Evolutionary conservation across 1,140 invertebrate species (phyloP).

Genomic region (Conopomorpha cramerella): DNA sequence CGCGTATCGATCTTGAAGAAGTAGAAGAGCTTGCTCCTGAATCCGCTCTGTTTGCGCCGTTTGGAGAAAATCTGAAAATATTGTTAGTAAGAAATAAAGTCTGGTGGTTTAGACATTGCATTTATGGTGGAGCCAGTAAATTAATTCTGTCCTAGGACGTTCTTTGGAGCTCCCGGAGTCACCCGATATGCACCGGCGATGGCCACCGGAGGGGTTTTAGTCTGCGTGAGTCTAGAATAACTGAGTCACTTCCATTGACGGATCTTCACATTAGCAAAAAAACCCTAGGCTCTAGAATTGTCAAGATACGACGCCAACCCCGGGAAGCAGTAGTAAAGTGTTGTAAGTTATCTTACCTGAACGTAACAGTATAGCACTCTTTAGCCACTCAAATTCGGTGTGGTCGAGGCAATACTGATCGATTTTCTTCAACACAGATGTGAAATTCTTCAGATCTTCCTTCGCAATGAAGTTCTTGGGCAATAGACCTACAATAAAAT

Average conservation of each 20-base stretch:
- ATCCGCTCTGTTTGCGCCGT: conserved; percentile 67
- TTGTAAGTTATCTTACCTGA: conserved; percentile 71
- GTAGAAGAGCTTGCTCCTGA: conserved; percentile 78
- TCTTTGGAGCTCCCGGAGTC: no score
- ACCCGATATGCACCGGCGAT: no score
- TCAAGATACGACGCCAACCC: no score
- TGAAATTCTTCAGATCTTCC: conserved; percentile 54
- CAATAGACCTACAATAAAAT: conserved; percentile 54
- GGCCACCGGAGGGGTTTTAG: no score
- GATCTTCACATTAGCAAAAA: no score
- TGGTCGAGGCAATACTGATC: conserved; percentile 72
- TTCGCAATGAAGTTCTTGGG: conserved; percentile 53
- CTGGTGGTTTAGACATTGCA: no score
- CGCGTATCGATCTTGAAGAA: conserved; percentile 70
- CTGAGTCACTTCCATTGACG: no score
- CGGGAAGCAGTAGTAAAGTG: no score
- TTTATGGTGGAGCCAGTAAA: no score
- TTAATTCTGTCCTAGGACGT: no score
- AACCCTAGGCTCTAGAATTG: no score
- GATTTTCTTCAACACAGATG: conserved; percentile 63
- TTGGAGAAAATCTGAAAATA: conserved; percentile 68
- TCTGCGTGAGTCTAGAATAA: no score
- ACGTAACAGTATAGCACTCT: conserved; percentile 81
- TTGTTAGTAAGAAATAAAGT: conserved; percentile 56
- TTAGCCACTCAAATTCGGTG: conserved; percentile 83